Conservation (phyloP, 2,797 vertebrate species). For the Meriones psammophilus region DNA sequence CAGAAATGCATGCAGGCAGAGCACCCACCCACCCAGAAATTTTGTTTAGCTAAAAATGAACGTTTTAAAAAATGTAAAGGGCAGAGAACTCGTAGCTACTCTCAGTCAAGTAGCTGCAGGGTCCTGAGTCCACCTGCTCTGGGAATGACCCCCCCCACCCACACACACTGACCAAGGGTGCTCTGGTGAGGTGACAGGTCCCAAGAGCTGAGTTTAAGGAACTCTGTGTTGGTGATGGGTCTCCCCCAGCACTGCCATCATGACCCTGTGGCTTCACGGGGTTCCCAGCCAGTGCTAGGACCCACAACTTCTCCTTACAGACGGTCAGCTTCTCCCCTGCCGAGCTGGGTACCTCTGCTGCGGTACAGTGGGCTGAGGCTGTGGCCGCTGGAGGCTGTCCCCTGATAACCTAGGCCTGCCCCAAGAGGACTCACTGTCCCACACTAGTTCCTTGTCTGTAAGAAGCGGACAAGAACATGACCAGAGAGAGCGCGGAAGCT, state of each 20-base stretch:
- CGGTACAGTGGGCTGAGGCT: neutral
- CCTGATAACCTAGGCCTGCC: neutral
- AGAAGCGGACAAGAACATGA: neutral
- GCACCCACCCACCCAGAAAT: neutral
- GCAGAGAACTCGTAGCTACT: neutral
- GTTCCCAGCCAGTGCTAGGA: neutral
- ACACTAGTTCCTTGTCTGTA: neutral
- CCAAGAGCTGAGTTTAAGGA: neutral
- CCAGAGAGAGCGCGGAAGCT: neutral
- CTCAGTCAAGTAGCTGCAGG: rapidly evolving
- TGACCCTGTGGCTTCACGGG: neutral
- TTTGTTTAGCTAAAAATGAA: neutral
- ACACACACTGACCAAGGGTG: neutral
- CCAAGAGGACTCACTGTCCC: neutral
- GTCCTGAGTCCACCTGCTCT: neutral
- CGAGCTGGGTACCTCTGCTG: neutral
- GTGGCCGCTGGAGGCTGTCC: neutral
- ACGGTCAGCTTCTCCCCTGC: neutral
- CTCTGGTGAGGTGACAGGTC: neutral
- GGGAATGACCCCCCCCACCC: neutral
- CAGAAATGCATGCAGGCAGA: neutral
- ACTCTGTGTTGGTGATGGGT: neutral
- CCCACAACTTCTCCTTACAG: neutral
- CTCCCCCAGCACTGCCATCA: neutral
- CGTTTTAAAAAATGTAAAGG: neutral